phyloP scores from a whole-genome alignment of 2,797 vertebrate genomes.

The Lagodon rhomboides region DNA sequence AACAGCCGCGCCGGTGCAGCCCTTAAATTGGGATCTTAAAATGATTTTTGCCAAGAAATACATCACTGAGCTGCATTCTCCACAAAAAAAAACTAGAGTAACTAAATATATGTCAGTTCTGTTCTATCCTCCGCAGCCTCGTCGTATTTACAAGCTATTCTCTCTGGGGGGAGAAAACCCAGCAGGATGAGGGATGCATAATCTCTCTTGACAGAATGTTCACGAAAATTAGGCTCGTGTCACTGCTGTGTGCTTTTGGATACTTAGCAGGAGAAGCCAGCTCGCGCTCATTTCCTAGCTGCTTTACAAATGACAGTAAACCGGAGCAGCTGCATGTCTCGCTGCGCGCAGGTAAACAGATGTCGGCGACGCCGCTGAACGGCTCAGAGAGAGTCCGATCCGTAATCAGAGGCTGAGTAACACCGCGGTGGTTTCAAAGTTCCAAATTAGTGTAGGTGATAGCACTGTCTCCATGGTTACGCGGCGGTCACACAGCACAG shows the following conservation, averaged over 20 bases:
- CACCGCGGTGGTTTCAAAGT: constrained; percentile 19
- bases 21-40: not conserved
- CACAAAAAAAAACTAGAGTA: not conserved
- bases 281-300: constrained; percentile 22
- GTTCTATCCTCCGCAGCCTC: constrained; percentile 17
- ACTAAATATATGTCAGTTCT: constrained; percentile 9
- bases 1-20: not conserved
- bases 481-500: constrained; percentile 18
- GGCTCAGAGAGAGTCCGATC: constrained; percentile 15
- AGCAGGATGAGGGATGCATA: constrained; percentile 55
- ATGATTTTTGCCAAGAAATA: constrained; percentile 2
- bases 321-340: constrained; percentile 30
- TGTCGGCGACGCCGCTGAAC: constrained; percentile 9
- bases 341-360: constrained; percentile 40
- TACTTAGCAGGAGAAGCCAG: constrained; percentile 23
- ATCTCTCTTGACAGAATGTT: constrained; percentile 66
- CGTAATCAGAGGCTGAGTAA: constrained; percentile 7
- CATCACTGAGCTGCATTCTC: not conserved
- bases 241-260: constrained; percentile 45
- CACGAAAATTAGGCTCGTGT: constrained; percentile 58
- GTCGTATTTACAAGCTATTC: constrained; percentile 51
- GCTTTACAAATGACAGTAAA: constrained; percentile 34
- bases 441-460: constrained; percentile 24
- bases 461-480: constrained; percentile 58
- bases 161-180: constrained; percentile 47